A percentile compares a stretch with the other conserved stretches of the same genome.
Evolutionary conservation across 2,113 vertebrate species (phyloP).

Genomic region (Archocentrus centrarchus): DNA sequence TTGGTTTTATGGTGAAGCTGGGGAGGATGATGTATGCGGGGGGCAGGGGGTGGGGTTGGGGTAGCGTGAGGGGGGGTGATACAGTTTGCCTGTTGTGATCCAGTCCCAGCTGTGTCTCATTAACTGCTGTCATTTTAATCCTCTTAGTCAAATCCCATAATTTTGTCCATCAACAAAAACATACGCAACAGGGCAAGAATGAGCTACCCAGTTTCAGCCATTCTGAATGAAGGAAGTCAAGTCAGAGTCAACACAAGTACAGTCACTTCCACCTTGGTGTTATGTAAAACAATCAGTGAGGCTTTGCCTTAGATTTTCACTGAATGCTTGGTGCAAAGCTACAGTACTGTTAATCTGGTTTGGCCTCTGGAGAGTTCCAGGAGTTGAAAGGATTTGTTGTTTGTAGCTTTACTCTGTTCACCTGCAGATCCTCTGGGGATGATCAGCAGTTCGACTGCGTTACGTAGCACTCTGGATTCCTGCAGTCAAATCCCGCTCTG

Average conservation of each 20-base stretch:
- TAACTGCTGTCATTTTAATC: conserved; percentile 81
- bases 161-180: conserved; percentile 79
- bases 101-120: conserved; percentile 80
- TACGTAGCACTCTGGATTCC: conserved; percentile 39
- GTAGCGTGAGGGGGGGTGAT: not conserved
- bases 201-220: conserved; percentile 33
- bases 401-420: conserved; percentile 42
- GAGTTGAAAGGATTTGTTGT: conserved; percentile 57
- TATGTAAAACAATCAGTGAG: conserved; percentile 58
- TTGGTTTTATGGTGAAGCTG: not conserved
- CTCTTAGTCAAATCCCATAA: conserved; percentile 82
- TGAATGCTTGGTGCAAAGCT: conserved; percentile 43
- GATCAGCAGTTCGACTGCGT: conserved; percentile 36
- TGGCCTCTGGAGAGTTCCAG: conserved; percentile 52
- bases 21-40: not conserved
- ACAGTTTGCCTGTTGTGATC: conserved; percentile 69
- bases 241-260: conserved; percentile 9
- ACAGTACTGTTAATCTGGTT: conserved; percentile 54
- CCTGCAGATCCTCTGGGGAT: conserved; percentile 35
- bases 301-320: conserved; percentile 42
- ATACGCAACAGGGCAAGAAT: conserved; percentile 67
- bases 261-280: conserved; percentile 24
- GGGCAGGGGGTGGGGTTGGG: not conserved
- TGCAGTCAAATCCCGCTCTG: conserved; percentile 55
- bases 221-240: conserved; percentile 34